These are phyloP conservation scores for Drosophila subquinaria DNA, from an alignment of 2,888 invertebrate genomes.

Conservation along the genomic window DNA sequence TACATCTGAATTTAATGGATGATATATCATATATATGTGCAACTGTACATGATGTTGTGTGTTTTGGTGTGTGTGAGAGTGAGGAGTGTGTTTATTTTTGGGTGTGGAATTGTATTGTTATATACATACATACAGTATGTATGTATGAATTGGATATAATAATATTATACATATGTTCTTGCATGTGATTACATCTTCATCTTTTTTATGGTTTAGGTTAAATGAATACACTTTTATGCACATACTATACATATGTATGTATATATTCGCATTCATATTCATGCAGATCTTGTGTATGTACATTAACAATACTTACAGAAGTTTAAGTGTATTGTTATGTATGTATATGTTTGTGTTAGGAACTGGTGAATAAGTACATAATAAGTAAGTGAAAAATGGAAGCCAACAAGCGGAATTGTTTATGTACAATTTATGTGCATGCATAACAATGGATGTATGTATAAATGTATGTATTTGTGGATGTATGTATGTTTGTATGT, in stretches of 20 bases:
- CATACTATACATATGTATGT: conserved; percentile 24
- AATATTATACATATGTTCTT: conserved; percentile 22
- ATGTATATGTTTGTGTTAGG: conserved; percentile 1
- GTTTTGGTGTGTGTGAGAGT: conserved; percentile 10
- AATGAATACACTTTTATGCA: conserved; percentile 6
- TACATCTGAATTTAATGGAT: conserved; percentile 25
- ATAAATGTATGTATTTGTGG: neutral
- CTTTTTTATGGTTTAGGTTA: neutral
- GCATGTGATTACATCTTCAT: neutral
- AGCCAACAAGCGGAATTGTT: conserved; percentile 46
- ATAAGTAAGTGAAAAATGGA: conserved; percentile 25
- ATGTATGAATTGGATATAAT: conserved; percentile 8
- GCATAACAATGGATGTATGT: conserved; percentile 21
- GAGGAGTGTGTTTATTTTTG: conserved; percentile 8
- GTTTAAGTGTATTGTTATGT: too few relatives aligned
- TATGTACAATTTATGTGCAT: conserved; percentile 24
- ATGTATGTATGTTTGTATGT: neutral
- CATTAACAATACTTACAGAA: too few relatives aligned
- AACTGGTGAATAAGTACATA: conserved; percentile 9
- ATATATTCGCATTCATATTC: conserved; percentile 30
- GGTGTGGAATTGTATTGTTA: conserved; percentile 1
- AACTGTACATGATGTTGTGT: conserved; percentile 32
- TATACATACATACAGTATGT: conserved; percentile 12
- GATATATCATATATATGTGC: conserved; percentile 28
- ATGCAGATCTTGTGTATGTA: conserved; percentile 32